Base-by-base conservation (phyloP, 2,888 invertebrate species). In the Protonemura montana region DNA sequence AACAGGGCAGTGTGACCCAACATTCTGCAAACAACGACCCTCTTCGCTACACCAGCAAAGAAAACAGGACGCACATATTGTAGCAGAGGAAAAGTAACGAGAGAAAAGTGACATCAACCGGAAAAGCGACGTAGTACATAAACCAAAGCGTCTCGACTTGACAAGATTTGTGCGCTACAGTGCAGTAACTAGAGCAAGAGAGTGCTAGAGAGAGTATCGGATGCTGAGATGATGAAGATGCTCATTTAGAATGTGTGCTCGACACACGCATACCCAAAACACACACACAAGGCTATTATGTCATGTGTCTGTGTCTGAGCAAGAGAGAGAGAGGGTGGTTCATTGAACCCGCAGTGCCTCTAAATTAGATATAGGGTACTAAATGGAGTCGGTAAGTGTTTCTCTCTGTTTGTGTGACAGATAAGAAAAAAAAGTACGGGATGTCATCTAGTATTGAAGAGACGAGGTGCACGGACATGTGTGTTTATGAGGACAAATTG, bases 301-400 rank as follows among this genome's bases (percentile, higher is more conserved):
- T 59, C 21, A 59, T 59, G 59, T 59, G n/a, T n/a, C 7, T 35
- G 59, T 59, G 59, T 59, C 59, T 59, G 59, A 7, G 59, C 59
- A 21, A 59, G 59, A 59, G 59, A 59, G 59, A 59, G 59, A 59
- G 59, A 59, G 59, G 59, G 59, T 59, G 59, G 59, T 59, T 59
- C 59, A 59, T 59, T 59, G 59, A 59, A 59, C 59, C 21, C 41
- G 41, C 16, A 10, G 59, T 35, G 3, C 16, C 13, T 59, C 13
- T 59, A 59, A 59, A 59, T 59, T 59, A 59, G 59, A 59, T 59
- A 59, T 1, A 59, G 21, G 59, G 59, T 59, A 59, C 59, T 59
- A 59, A 59, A 59, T 13, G 59, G 21, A n/a, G 59, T 2, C 59
- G 59, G 59, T 59, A 59, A 21, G 59, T 59, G 59, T 59, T 21